Percentiles rank a stretch among this genome's conserved stretches.
Evolutionary conservation across 2,797 vertebrate species (phyloP).

Genomic region (Cossypha niveicapilla): DNA sequence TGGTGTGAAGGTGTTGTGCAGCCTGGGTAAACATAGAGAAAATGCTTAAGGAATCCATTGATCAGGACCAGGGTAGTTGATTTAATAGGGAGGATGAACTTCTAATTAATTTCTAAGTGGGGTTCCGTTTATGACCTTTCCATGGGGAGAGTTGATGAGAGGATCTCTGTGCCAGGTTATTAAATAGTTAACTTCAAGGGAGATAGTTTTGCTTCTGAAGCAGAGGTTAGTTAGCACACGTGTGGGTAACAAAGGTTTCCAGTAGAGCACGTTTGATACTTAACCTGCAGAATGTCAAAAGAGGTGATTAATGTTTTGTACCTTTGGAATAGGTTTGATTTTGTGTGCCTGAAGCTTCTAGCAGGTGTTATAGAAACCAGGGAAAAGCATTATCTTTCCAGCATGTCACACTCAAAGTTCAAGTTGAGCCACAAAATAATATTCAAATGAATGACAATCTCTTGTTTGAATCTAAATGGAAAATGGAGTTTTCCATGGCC

Average conservation of each 20-base stretch:
- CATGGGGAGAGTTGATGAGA: background rate
- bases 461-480: background rate
- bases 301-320: conserved; percentile 34
- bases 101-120: background rate
- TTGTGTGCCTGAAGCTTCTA: background rate
- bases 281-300: conserved; percentile 1
- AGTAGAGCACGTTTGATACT: background rate
- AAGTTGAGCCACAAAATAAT: background rate
- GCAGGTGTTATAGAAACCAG: background rate
- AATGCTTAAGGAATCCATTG: background rate
- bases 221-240: background rate
- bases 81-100: background rate
- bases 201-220: background rate
- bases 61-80: background rate
- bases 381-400: background rate
- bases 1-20: background rate
- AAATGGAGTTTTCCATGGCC: background rate
- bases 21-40: background rate
- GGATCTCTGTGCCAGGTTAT: background rate
- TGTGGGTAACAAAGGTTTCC: background rate
- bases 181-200: background rate
- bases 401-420: background rate
- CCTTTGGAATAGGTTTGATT: background rate
- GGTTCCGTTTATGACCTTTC: background rate
- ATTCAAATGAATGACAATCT: background rate